Base-by-base conservation (phyloP, 2,888 invertebrate genomes). In the Reticulitermes lucifugus region DNA sequence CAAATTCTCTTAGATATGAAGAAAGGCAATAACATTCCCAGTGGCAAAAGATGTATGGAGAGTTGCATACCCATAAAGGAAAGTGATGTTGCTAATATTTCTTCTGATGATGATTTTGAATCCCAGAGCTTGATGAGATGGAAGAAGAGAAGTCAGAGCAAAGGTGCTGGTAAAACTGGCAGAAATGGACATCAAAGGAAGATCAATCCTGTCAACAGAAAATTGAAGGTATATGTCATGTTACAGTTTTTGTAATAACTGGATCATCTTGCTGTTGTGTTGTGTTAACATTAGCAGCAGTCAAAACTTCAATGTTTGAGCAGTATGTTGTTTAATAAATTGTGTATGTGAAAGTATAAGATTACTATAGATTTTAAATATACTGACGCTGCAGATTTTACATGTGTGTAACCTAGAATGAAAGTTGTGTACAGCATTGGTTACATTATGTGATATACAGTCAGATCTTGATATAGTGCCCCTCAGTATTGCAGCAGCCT, bases 31-130 rank as follows among this genome's bases (percentile, higher is more conserved):
- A 55, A 55, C 4, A 55, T 1, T 65, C n/a, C 25, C 6, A 25
- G 9, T 25, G 65, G 65, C 25, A 65, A 65, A 9, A 65, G n/a
- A 65, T 4, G 0, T 55, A 18, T 18, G 51, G 51, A 51, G 6
- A 60, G n/a, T 60, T 60, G 14, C 21, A 14, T 14, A 18, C 14
- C 51, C 12, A 59, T 22, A 80, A 10, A 4, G 51, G 35, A 60
- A 29, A 79, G 4, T n/a, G 55, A 46, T 51, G 35, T 60, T n/a
- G 21, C 29, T 35, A 25, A 79, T 55, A 35, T 80, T 81, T 70
- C 55, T 29, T 81, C 70, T 22, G 65, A 55, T 14, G 80, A 81
- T 46, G 81, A 81, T 65, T 81, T 81, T 70, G 70, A 65, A 70
- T 81, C 81, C 10, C 65, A 43, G 22, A n/a, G 5, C 59, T 22